Evolutionary conservation across 2,888 invertebrate genomes (phyloP).

Genomic region (Lamellibrachia satsuma): DNA sequence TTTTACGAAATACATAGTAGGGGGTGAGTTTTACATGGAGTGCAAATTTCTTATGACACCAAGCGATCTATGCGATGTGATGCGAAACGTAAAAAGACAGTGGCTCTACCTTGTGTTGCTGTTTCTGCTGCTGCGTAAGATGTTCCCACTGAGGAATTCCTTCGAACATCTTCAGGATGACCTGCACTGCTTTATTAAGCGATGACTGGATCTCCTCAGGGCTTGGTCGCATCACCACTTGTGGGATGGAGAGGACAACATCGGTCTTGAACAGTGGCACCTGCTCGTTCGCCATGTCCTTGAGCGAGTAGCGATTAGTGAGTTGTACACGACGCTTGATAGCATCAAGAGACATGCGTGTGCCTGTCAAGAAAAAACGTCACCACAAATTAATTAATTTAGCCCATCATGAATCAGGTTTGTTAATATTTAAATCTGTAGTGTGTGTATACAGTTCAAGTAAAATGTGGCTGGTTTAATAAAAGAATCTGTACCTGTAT

Average conservation of each 20-base stretch:
- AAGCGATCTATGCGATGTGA: background rate
- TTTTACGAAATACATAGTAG: background rate
- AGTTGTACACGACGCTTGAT: constrained; percentile 64
- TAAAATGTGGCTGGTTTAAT: no score
- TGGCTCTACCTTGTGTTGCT: constrained; percentile 56
- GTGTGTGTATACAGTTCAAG: no score
- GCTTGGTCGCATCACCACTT: constrained; percentile 84
- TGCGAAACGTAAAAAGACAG: background rate
- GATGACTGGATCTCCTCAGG: constrained; percentile 91
- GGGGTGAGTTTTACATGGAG: background rate
- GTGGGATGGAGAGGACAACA: constrained; percentile 86
- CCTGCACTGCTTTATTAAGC: constrained; percentile 81
- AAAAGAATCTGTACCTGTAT: no score
- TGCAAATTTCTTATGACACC: constrained; percentile 6
- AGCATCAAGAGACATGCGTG: constrained; percentile 63
- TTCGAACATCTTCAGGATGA: constrained; percentile 86
- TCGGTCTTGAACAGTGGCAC: constrained; percentile 78
- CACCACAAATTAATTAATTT: background rate
- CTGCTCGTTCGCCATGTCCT: constrained; percentile 51
- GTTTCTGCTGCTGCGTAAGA: constrained; percentile 67
- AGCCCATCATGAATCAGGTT: background rate
- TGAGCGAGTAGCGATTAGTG: constrained; percentile 58
- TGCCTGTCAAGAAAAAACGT: constrained; percentile 50
- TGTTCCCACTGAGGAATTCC: constrained; percentile 93
- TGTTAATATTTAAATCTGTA: background rate